Percentiles rank a stretch among this genome's conserved stretches.
Conservation (phyloP, 2,888 invertebrate genomes). For the Chorisops tibialis region DNA sequence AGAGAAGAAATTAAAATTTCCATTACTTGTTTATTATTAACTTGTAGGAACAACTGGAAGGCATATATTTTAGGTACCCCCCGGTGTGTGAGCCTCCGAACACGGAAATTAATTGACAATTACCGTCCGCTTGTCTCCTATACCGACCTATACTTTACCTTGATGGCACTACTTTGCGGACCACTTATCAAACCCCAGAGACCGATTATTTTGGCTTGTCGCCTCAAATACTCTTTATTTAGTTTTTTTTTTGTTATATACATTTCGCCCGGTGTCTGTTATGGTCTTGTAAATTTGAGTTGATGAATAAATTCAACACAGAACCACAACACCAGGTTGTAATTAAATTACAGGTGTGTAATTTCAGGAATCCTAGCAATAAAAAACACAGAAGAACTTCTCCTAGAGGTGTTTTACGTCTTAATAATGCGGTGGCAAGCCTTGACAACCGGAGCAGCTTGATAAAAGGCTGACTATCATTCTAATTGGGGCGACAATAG, state of each 20-base stretch:
- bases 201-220: not conserved
- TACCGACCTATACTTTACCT: no score
- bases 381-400: not conserved
- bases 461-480: constrained; percentile 5
- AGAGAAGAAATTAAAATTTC: constrained; percentile 1
- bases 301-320: constrained; percentile 16
- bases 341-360: constrained; percentile 24
- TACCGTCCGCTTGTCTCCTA: constrained; percentile 1
- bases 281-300: constrained; percentile 13
- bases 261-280: constrained; percentile 5
- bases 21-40: constrained; percentile 15
- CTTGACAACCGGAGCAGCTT: not conserved
- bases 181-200: not conserved
- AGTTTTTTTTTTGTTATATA: no score
- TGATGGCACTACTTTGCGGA: not conserved
- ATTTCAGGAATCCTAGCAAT: not conserved
- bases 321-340: constrained; percentile 15
- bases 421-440: constrained; percentile 12
- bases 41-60: constrained; percentile 5
- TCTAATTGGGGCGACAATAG: not conserved
- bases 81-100: not conserved
- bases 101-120: constrained; percentile 20
- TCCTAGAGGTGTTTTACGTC: constrained; percentile 9
- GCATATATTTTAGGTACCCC: not conserved
- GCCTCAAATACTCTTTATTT: no score